Conservation (phyloP, 1,140 invertebrate genomes). For the Magallana gigas region DNA sequence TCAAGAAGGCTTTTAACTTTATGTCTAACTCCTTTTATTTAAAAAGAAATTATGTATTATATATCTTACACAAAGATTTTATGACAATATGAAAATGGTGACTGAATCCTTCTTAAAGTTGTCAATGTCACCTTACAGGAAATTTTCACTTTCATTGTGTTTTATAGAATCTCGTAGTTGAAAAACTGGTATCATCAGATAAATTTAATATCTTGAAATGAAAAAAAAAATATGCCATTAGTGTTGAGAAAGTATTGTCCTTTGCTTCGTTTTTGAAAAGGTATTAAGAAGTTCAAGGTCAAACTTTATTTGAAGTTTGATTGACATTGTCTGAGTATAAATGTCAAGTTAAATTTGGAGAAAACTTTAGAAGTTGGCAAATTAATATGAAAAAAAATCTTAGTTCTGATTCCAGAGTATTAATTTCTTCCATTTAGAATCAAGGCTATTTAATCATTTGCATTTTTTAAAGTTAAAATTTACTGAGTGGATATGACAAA, state of each 20-base stretch:
- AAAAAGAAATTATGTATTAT: too few species aligned
- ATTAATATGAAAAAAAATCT: background rate
- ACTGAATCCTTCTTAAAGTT: too few species aligned
- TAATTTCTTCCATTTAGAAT: background rate
- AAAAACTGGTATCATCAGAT: background rate
- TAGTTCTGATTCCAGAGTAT: background rate
- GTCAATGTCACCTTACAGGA: too few species aligned
- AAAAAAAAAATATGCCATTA: background rate
- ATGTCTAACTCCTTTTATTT: too few species aligned
- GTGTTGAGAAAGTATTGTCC: background rate
- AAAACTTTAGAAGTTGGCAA: too few species aligned
- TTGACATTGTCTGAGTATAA: background rate
- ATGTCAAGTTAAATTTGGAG: slow-evolving; percentile 12
- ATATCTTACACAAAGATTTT: too few species aligned
- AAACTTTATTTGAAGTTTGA: background rate
- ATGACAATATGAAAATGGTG: too few species aligned
- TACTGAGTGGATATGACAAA: background rate
- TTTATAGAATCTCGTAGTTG: background rate
- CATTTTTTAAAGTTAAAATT: background rate
- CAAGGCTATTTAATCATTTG: background rate
- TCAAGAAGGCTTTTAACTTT: too few species aligned
- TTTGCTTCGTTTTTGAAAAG: background rate
- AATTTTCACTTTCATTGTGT: too few species aligned
- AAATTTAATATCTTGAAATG: slow-evolving; percentile 8
- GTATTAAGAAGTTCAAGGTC: slow-evolving; percentile 22